These are phyloP conservation scores for Alexandromys fortis DNA, from an alignment of 2,113 vertebrate genomes.

Conservation along the genomic window DNA sequence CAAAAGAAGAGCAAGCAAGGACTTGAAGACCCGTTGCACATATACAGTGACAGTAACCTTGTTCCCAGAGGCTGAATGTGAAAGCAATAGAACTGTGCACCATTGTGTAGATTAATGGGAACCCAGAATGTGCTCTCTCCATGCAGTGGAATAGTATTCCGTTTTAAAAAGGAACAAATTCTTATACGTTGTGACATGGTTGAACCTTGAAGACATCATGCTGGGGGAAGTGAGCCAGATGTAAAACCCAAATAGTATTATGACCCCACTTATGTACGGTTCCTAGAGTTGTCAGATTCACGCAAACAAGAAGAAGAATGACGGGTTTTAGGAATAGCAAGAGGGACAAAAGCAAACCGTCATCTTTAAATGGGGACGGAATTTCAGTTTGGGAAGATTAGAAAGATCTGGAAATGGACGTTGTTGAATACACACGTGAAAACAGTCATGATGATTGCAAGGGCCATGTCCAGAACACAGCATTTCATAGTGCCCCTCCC, in stretches of 20 bases:
- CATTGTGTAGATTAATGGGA: rapidly evolving
- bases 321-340: rapidly evolving
- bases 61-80: too few species aligned
- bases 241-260: too few species aligned
- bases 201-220: neutral
- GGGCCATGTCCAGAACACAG: neutral
- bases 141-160: rapidly evolving
- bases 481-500: neutral
- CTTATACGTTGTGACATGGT: rapidly evolving
- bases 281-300: neutral
- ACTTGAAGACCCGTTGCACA: neutral
- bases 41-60: rapidly evolving
- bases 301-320: neutral
- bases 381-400: neutral
- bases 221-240: neutral
- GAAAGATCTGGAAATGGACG: too few species aligned
- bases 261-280: rapidly evolving
- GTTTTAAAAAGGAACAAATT: neutral
- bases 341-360: rapidly evolving
- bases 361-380: neutral
- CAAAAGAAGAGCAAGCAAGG: neutral
- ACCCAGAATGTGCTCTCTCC: neutral
- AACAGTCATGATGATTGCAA: neutral
- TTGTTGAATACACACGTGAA: neutral
- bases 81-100: rapidly evolving